Percentiles rank a stretch among this genome's conserved stretches.
Evolutionary conservation across 2,797 vertebrate genomes (phyloP).

Genomic region (Brotogeris chrysoptera): DNA sequence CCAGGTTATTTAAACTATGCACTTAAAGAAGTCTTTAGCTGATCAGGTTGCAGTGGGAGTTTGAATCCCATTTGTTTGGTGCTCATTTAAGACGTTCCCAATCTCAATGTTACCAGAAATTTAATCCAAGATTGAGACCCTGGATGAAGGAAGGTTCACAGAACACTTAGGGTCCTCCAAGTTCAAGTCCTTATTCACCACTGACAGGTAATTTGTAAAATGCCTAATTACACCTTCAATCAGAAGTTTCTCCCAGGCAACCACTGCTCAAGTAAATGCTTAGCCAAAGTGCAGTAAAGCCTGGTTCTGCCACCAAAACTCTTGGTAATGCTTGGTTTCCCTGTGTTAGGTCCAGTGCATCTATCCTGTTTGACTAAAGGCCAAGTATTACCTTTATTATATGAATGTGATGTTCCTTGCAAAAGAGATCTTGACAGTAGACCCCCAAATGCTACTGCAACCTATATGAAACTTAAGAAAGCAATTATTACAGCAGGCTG

Average conservation of each 20-base stretch:
- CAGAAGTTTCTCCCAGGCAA: background rate
- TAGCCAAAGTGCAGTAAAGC: background rate
- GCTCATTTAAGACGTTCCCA: background rate
- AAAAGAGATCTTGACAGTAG: background rate
- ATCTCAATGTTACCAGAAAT: background rate
- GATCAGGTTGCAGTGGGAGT: background rate
- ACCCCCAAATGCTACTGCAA: background rate
- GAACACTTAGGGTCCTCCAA: background rate
- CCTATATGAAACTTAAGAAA: background rate
- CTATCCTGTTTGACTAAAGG: background rate
- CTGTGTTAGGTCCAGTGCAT: background rate
- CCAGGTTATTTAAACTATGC: background rate
- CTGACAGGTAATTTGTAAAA: background rate
- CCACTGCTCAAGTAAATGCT: background rate
- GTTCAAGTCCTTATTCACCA: background rate
- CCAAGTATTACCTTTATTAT: background rate
- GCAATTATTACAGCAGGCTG: background rate
- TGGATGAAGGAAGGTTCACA: background rate
- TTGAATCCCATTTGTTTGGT: background rate
- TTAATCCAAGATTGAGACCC: background rate
- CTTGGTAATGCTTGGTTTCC: background rate
- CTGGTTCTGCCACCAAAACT: background rate
- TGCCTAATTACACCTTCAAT: background rate
- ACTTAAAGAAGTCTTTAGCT: background rate
- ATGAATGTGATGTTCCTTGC: background rate